A percentile compares a stretch with the other conserved stretches of the same genome.
phyloP scores from a whole-genome alignment of 2,113 vertebrate genomes.

The Coptodon bakossiorum region DNA sequence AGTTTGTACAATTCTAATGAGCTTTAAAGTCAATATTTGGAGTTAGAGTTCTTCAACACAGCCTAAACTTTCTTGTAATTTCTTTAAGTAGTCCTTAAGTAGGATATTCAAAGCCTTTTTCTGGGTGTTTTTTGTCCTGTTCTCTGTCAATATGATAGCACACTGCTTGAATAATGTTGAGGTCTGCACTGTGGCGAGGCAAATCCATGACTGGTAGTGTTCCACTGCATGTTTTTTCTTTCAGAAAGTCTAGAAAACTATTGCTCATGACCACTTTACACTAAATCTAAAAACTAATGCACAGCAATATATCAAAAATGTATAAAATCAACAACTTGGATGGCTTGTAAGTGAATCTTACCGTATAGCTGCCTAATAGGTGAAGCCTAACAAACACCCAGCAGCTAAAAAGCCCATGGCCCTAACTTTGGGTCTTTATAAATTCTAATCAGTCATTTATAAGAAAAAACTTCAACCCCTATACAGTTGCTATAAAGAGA shows the following conservation, averaged over 20 bases:
- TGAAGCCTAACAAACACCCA: neutral
- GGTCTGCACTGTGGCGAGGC: neutral
- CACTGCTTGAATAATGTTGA: neutral
- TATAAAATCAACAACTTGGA: neutral
- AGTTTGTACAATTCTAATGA: neutral
- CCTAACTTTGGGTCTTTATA: neutral
- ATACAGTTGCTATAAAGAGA: rapidly evolving
- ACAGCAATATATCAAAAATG: neutral
- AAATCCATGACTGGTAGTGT: neutral
- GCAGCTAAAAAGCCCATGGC: neutral
- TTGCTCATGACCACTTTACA: neutral
- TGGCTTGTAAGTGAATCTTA: neutral
- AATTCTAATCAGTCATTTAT: neutral
- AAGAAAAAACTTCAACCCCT: neutral
- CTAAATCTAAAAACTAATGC: neutral
- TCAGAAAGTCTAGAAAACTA: neutral
- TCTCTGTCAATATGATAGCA: neutral
- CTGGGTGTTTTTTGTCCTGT: neutral
- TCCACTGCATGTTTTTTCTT: neutral
- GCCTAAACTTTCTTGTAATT: neutral
- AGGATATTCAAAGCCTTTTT: neutral
- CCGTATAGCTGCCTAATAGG: rapidly evolving
- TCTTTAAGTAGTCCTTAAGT: neutral
- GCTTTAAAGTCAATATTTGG: neutral
- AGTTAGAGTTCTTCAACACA: neutral